Base-by-base conservation (phyloP, 2,888 invertebrate species). In the Heliconius ethilla region DNA sequence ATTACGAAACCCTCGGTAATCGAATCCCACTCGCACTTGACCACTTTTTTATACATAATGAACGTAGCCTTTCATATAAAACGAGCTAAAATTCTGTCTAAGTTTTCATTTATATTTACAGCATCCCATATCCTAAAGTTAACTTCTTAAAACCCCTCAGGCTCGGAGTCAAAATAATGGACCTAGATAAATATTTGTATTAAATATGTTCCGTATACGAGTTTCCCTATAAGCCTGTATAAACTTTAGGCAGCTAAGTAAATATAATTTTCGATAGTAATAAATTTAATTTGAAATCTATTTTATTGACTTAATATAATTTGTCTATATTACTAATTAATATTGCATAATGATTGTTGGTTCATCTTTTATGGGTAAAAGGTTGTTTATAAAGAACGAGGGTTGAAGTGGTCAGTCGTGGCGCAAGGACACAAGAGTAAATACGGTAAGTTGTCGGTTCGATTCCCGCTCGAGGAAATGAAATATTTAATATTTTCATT, bases 141-240 rank as follows among this genome's bases (percentile, higher is more conserved):
- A 74, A 63, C 37, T 74, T 73, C 73, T 37, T 37, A 25, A 59
- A 69, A 9, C 25, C 25, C 40, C 69, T 40, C 51, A 22, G 62
- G 73, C 22, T 55, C 51, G 13, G 15, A 72, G 33, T 72, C 51
- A 29, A n/a, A 51, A 33, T 72, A 51, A 72, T 22, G 73, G 66
- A 29, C 73, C 66, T 67, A 59, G 51, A 33, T 15, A 77, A 73
- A 73, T 77, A 77, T 77, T 66, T 66, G 59, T 55, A 25, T 73
- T 67, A 40, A 25, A 65, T 77, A 59, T 70, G 37, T 73, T 55
- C 65, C 55, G 15, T n/a, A 72, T 62, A 72, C 72, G 33, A 72
- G 55, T 73, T 45, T 45, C n/a, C 40, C n/a, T 66, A 63, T 37
- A 73, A 73, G 55, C n/a, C 18, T 73, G 55, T 55, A 51, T 55